Conservation (phyloP, 2,113 vertebrate genomes). For the Gasterosteus nipponicus region DNA sequence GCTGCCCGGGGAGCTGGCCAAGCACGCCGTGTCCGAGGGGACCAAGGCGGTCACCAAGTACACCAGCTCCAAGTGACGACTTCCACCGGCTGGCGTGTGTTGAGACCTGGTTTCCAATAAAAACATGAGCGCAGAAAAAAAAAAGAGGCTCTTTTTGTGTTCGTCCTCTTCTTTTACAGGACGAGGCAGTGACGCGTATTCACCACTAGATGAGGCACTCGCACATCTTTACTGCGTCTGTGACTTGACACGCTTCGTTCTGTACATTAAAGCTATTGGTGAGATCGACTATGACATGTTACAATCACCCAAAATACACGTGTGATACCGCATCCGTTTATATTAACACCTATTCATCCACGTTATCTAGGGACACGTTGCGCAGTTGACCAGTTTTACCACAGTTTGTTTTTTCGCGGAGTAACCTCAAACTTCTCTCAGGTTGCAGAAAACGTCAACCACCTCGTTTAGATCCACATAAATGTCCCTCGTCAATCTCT, state of each 20-base stretch:
- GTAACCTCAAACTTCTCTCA: too few species aligned
- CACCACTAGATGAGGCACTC: constrained; percentile 54
- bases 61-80: constrained; percentile 82
- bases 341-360: too few species aligned
- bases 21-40: constrained; percentile 84
- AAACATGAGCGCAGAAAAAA: not conserved
- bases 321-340: too few species aligned
- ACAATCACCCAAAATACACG: too few species aligned
- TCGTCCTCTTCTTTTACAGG: not conserved
- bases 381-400: too few species aligned
- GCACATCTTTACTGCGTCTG: not conserved
- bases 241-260: not conserved
- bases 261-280: not conserved
- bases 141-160: not conserved
- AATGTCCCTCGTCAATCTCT: too few species aligned
- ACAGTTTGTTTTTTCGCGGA: too few species aligned
- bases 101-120: constrained; percentile 28
- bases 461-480: too few species aligned
- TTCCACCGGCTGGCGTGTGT: not conserved
- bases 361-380: too few species aligned
- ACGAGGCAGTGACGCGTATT: not conserved
- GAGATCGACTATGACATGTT: not conserved
- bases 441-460: too few species aligned
- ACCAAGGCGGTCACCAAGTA: constrained; percentile 86
- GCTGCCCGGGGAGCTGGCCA: constrained; percentile 84